phyloP scores from a whole-genome alignment of 92 coral and sea anemone genomes.

The Umimayanthus chanpuru region DNA sequence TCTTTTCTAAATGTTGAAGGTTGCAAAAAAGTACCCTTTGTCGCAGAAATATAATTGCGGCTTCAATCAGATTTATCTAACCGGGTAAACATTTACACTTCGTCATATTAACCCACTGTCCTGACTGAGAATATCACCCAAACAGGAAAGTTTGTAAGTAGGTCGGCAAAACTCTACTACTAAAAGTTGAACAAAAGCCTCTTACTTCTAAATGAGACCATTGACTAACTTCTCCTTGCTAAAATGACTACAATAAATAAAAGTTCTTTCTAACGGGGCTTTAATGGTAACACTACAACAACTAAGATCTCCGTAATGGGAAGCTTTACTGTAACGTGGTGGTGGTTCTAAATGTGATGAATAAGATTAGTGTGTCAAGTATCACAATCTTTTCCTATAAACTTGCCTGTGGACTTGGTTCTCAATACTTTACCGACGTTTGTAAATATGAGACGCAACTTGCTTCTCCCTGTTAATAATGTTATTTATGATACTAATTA shows the following conservation, averaged over 20 bases:
- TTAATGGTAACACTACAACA: neutral
- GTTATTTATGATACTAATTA: slow-evolving; percentile 4
- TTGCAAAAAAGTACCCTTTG: neutral
- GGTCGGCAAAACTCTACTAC: neutral
- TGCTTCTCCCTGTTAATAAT: slow-evolving; percentile 8
- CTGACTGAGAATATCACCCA: neutral
- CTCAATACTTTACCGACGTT: neutral
- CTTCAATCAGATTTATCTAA: neutral
- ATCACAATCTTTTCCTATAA: neutral
- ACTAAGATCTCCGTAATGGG: neutral
- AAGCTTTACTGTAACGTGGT: neutral
- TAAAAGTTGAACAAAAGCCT: neutral
- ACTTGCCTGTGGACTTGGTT: neutral
- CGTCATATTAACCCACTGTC: neutral
- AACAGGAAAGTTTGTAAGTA: neutral
- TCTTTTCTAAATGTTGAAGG: neutral
- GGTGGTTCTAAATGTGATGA: neutral
- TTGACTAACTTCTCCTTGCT: neutral
- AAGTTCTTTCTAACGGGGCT: neutral
- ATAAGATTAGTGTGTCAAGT: neutral
- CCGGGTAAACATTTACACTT: neutral
- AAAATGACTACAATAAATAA: neutral
- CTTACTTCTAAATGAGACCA: neutral
- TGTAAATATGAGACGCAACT: neutral
- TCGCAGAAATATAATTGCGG: neutral